Evolutionary conservation across 2,888 invertebrate genomes (phyloP).

Genomic region (Agonopterix subpropinquella): DNA sequence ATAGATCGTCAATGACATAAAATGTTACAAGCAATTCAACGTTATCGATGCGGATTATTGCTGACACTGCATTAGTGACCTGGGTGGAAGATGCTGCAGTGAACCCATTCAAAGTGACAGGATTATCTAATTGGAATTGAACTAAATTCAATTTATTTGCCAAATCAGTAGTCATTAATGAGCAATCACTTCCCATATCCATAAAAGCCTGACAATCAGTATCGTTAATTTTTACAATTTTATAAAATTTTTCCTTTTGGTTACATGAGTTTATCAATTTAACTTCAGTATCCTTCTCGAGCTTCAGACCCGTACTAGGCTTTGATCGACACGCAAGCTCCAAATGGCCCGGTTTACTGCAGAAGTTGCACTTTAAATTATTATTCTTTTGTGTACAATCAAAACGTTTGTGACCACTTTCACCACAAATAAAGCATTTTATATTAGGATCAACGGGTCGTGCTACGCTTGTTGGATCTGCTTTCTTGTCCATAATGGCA

Average conservation of each 20-base stretch:
- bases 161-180: constrained; percentile 10
- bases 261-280: constrained; percentile 9
- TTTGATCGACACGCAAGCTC: constrained; percentile 15
- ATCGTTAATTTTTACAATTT: constrained; percentile 8
- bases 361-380: constrained; percentile 14
- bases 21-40: too few relatives aligned
- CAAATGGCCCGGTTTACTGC: constrained; percentile 15
- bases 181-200: constrained; percentile 18
- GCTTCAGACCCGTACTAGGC: constrained; percentile 4
- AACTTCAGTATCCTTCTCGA: constrained; percentile 16
- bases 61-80: too few relatives aligned
- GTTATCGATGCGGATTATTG: too few relatives aligned
- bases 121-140: constrained; percentile 2
- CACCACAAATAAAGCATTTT: constrained; percentile 12
- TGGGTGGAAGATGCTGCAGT: constrained; percentile 2
- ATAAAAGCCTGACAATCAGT: constrained; percentile 12
- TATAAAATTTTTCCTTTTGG: constrained; percentile 14
- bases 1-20: too few relatives aligned
- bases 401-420: constrained; percentile 9
- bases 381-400: constrained; percentile 5
- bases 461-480: neutral
- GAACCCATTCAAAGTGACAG: constrained; percentile 11
- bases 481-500: neutral
- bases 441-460: neutral
- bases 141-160: constrained; percentile 3